Percentiles rank a stretch among this genome's conserved stretches.
phyloP scores from a whole-genome alignment of 2,113 vertebrate species.

The Ctenomys sociabilis region DNA sequence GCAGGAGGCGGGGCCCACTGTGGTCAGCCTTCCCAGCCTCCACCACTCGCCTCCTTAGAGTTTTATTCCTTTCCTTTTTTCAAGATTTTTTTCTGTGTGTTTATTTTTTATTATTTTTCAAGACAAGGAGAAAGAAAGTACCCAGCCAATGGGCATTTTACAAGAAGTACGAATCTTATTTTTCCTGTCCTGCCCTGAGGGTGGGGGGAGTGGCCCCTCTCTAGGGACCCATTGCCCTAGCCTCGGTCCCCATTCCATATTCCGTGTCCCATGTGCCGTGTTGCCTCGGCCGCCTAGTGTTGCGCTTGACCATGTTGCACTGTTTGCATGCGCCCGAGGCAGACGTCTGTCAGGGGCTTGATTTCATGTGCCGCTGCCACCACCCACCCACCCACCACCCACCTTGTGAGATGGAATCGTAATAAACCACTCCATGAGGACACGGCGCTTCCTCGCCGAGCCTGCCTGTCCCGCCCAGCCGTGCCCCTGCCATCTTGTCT shows the following conservation, averaged over 20 bases:
- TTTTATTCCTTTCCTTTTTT: slow-evolving; percentile 77
- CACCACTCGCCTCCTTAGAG: slow-evolving; percentile 64
- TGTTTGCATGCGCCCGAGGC: slow-evolving; percentile 95
- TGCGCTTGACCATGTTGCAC: slow-evolving; percentile 88
- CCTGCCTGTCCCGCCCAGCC: slow-evolving; percentile 13
- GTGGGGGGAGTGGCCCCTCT: slow-evolving; percentile 63
- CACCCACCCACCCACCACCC: slow-evolving; percentile 79
- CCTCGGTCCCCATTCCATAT: slow-evolving; percentile 57
- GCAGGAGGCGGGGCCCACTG: background rate
- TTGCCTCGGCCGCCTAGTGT: slow-evolving; percentile 84
- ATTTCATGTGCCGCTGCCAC: slow-evolving; percentile 90
- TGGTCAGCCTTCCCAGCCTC: background rate
- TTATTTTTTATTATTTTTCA: slow-evolving; percentile 86
- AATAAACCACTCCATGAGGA: slow-evolving; percentile 96
- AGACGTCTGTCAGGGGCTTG: slow-evolving; percentile 96
- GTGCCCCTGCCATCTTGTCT: slow-evolving; percentile 68
- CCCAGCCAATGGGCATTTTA: slow-evolving; percentile 85
- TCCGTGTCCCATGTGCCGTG: slow-evolving; percentile 61
- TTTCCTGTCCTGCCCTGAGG: slow-evolving; percentile 84
- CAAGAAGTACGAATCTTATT: slow-evolving; percentile 89
- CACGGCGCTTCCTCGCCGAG: slow-evolving; percentile 59
- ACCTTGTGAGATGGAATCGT: slow-evolving; percentile 91
- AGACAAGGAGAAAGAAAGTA: slow-evolving; percentile 82
- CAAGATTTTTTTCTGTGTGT: slow-evolving; percentile 75
- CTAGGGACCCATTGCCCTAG: slow-evolving; percentile 69